Percentiles rank a stretch among this genome's conserved stretches.
Evolutionary conservation across 2,888 invertebrate genomes (phyloP).

Genomic region (Drosophila mayaguana): DNA sequence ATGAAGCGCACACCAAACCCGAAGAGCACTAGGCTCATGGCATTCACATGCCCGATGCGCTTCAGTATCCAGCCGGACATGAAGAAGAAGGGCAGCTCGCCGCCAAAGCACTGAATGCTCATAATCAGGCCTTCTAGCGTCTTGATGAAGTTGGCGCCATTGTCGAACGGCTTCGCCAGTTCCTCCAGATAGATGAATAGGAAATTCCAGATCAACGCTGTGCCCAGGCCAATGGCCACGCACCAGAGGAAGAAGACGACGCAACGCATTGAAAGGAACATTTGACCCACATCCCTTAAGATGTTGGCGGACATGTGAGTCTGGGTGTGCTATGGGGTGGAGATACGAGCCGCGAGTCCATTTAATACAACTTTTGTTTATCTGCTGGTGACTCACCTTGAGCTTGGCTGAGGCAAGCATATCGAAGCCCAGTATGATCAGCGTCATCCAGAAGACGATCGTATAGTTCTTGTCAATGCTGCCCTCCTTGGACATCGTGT

Average conservation of each 20-base stretch:
- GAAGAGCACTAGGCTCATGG: conserved; percentile 93
- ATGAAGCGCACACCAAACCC: conserved; percentile 93
- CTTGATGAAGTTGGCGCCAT: conserved; percentile 88
- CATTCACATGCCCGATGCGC: conserved; percentile 92
- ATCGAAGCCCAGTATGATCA: conserved; percentile 88
- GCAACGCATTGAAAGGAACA: conserved; percentile 89
- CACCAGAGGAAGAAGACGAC: conserved; percentile 92
- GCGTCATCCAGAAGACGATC: conserved; percentile 92
- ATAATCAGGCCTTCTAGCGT: conserved; percentile 91
- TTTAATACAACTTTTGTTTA: not conserved
- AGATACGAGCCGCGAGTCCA: no score
- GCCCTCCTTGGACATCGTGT: conserved; percentile 89
- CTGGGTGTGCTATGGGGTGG: conserved; percentile 87
- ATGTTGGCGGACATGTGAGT: conserved; percentile 89
- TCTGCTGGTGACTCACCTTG: conserved; percentile 85
- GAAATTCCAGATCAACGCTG: conserved; percentile 94
- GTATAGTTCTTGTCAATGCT: conserved; percentile 89
- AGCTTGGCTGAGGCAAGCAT: conserved; percentile 89
- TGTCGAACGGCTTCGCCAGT: conserved; percentile 85
- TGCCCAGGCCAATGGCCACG: conserved; percentile 92
- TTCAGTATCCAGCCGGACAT: conserved; percentile 91
- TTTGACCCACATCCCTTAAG: conserved; percentile 88
- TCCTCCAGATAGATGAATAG: conserved; percentile 94
- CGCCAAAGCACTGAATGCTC: conserved; percentile 92
- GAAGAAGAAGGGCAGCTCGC: conserved; percentile 95